Percentiles rank a stretch among this genome's conserved stretches.
phyloP scores from a whole-genome alignment of 2,113 vertebrate genomes.

The Syrmaticus mikado region DNA sequence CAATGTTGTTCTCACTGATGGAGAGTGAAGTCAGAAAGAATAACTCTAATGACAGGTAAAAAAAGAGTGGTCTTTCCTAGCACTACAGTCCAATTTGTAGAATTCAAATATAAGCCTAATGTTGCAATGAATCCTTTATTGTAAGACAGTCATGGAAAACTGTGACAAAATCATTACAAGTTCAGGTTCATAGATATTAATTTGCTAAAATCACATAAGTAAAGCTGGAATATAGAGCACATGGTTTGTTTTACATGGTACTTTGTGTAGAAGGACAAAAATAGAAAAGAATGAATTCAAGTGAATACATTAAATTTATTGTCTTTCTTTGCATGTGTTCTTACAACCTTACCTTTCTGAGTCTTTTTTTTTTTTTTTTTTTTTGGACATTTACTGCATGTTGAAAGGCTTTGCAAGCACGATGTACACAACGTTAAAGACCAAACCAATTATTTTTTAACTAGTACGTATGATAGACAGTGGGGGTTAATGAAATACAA shows the following conservation, averaged over 20 bases:
- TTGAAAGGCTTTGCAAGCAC: not conserved
- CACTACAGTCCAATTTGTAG: not conserved
- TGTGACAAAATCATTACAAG: not conserved
- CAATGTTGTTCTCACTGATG: not conserved
- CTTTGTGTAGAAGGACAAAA: not conserved
- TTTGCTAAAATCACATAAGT: not conserved
- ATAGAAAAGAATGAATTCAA: not conserved
- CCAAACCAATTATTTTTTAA: not conserved
- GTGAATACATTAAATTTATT: not conserved
- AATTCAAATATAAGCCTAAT: not conserved
- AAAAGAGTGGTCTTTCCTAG: not conserved
- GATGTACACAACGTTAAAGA: not conserved
- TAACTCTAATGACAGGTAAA: not conserved
- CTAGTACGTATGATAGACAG: not conserved
- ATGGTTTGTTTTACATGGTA: not conserved
- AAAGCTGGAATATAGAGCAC: not conserved
- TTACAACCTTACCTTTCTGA: not conserved
- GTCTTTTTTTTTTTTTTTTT: not conserved
- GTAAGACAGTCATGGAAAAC: not conserved
- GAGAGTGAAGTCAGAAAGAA: not conserved
- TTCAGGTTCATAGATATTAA: not conserved
- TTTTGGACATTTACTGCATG: not conserved
- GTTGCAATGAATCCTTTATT: not conserved
- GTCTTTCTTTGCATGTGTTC: not conserved
- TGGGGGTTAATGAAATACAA: not conserved